Evolutionary conservation across 2,113 vertebrate species (phyloP), one percentile per base, ranked within the genome.

Genomic region (Ceratotherium simum): DNA sequence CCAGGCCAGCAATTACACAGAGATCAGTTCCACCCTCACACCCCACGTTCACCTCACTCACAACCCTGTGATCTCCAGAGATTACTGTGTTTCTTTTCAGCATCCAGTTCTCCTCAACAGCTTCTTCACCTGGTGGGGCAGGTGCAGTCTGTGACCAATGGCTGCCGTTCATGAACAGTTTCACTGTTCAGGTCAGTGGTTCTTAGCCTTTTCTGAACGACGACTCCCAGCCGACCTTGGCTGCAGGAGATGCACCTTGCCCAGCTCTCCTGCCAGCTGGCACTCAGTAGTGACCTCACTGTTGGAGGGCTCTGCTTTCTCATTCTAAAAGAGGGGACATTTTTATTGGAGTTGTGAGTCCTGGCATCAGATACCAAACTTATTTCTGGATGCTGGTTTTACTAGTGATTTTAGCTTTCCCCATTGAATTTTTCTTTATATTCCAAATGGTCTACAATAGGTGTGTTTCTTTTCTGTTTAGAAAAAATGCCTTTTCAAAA

Each of bases 51-150:
- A 83, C 60, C 95, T 95, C 91, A 88, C 70, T 91, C 92, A 33
- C 97, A 64, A 67, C 60, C n/a, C 64, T 72, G n/a, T 76, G 56
- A 51, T 94, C 91, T 97, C 97, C 94, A 89, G 95, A 65, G 33
- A 65, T 31, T 83, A 87, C 97, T 97, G 97, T 98, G 97, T 94
- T 98, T 98, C 96, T 98, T 97, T 98, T 98, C 96, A 92, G 95
- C 48, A 42, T 42, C 42, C 5, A 5, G 42, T 42, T 42, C 42
- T 42, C 42, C 42, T 42, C 42, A 42, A 42, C 85, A 60, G 94
- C 90, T 5, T 6, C 93, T 97, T 97, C 96, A 93, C 97, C 94
- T 95, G 60, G 69, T 76, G 95, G 85, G 96, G 97, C 97, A 98
- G 87, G 96, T 98, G 98, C 96, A 97, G 98, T 0, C 94, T 98